phyloP scores from a whole-genome alignment of 2,113 vertebrate species.

The Tringa solitaria region DNA sequence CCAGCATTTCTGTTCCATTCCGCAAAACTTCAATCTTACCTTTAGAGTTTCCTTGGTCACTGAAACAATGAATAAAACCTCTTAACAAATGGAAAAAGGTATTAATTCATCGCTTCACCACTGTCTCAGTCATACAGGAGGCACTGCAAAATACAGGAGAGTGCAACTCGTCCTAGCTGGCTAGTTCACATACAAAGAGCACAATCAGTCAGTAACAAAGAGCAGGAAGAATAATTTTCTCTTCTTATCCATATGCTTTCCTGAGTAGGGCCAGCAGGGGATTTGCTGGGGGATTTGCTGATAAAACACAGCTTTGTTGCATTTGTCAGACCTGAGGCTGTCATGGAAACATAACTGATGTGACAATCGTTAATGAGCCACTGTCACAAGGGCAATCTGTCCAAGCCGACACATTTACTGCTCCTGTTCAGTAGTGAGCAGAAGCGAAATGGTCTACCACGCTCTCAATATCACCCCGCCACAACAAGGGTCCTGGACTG shows the following conservation, averaged over 20 bases:
- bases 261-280: neutral
- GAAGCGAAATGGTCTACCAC: neutral
- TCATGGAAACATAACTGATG: neutral
- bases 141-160: neutral
- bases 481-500: neutral
- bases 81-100: neutral
- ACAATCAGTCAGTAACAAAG: neutral
- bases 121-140: neutral
- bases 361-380: neutral
- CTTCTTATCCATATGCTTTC: slow-evolving; percentile 2
- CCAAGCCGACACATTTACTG: neutral
- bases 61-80: neutral
- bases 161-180: neutral
- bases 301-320: slow-evolving; percentile 28
- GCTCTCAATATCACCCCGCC: rapidly evolving
- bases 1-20: neutral
- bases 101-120: neutral
- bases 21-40: neutral
- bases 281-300: neutral
- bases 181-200: neutral
- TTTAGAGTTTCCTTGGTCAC: neutral
- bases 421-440: neutral
- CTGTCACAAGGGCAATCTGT: neutral
- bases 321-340: neutral
- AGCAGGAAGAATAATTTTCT: slow-evolving; percentile 28